Evolutionary conservation across 2,113 vertebrate species (phyloP), one percentile per base, ranked within the genome.

Genomic region (Cyprinodon variegatus): DNA sequence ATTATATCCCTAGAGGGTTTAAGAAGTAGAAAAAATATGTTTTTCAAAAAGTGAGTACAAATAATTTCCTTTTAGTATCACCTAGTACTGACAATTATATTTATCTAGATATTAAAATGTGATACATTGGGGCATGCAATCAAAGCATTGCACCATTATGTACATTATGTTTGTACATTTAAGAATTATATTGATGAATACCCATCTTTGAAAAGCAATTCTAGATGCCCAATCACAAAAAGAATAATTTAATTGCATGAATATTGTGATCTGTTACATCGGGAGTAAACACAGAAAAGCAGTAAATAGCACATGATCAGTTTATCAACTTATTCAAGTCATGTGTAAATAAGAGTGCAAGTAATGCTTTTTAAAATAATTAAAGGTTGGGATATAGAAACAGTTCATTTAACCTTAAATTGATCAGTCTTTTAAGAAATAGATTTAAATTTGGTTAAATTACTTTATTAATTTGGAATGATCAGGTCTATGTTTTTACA

Each of bases 1-100:
- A 83, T 78, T 67, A 77, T 89, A 74, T 78, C 79, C 80, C 78
- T 61, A 79, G 77, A 86, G 79, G 41, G 83, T 59, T 74, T 90
- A 89, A 87, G 81, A 65, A 85, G 76, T 5, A 83, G 4, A 39
- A 68, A 60, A 74, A 86, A 87, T 84, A 71, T 87, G 79, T 77
- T 83, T 68, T 72, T 84, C 69, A 76, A 86, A 57, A 71, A 84
- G 63, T 83, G 8, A 39, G 46, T 77, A 70, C 50, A 69, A 72
- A 83, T 78, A 70, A 76, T 78, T 72, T 64, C 70, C 65, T 74
- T 77, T 70, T 61, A 76, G 80, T 85, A 66, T 45, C 2, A 82
- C 69, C 61, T 29, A 62, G 53, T 65, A 50, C 60, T 39, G 61
- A 78, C 17, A 61, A 67, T 80, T 60, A 72, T 7, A 68, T 64